A percentile compares a stretch with the other conserved stretches of the same genome.
Evolutionary conservation across 2,888 invertebrate genomes (phyloP).

Genomic region (Sympetrum striolatum): DNA sequence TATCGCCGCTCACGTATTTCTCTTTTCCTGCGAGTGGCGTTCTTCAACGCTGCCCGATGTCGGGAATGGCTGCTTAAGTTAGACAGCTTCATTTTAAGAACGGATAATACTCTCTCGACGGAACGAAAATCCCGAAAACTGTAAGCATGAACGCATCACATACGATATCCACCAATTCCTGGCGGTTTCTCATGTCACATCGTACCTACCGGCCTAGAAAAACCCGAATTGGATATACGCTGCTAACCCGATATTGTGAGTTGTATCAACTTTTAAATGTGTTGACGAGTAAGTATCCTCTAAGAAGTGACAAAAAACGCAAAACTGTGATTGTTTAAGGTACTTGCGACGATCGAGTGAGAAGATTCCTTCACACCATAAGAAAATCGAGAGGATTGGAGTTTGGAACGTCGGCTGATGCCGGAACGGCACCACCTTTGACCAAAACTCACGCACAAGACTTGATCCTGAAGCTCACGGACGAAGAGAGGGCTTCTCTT

Average conservation of each 20-base stretch:
- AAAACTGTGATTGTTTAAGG: neutral
- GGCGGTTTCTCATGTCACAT: neutral
- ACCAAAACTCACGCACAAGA: constrained; percentile 77
- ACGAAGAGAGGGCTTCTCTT: constrained; percentile 74
- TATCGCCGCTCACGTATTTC: neutral
- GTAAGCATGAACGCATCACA: neutral
- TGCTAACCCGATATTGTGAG: neutral
- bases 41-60: neutral
- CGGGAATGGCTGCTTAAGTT: neutral
- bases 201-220: neutral
- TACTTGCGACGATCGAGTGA: neutral
- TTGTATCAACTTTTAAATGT: neutral
- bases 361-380: neutral
- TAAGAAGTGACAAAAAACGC: neutral
- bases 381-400: neutral
- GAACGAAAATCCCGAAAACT: neutral
- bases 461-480: constrained; percentile 73
- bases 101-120: neutral
- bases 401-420: neutral
- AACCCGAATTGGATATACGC: neutral
- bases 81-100: neutral
- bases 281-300: neutral
- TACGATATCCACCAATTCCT: neutral
- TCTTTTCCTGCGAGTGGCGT: neutral
- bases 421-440: constrained; percentile 55